Base-by-base conservation (phyloP, 2,888 invertebrate species). In the Hermaeophaga mercurialis region DNA sequence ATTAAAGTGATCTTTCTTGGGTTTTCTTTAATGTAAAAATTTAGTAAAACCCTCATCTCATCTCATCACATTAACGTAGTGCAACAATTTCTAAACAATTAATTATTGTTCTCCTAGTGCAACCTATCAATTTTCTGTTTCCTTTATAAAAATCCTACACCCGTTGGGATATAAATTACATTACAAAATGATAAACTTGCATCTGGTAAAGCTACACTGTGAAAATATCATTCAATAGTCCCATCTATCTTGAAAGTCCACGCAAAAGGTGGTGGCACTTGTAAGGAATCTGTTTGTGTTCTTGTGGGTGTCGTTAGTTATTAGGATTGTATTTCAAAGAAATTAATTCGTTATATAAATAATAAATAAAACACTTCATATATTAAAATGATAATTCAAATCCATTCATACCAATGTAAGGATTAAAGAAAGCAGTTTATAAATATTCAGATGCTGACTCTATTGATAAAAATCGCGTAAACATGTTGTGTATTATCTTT, bases 71-170 rank as follows among this genome's bases (percentile, higher is more conserved):
- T n/a, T n/a, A n/a, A n/a, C n/a, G n/a, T n/a, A n/a, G n/a, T n/a
- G 22, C 22, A 11, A 39, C 11, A 39, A 39, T 39, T 39, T 39
- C 39, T 18, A 11, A 39, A 39, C 39, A 19, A 39, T 39, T 39
- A 39, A 39, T 39, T 39, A 17, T 17, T 15, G 2, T 39, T 39
- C 39, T 14, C 17, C 18, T 8, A 39, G 11, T 17, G 17, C 1
- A 39, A 19, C 39, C 39, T 39, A 39, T 39, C 39, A 39, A 39
- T 39, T 39, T 39, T 17, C 39, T 39, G 17, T 39, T 39, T 17
- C 17, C 17, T 39, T 39, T 17, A 18, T 17, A 18, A 18, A 18
- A 39, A 39, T 18, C 5, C 7, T 2, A 39, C 9, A 39, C 39
- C 39, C 18, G 18, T 18, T 17, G 39, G 1, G 39, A 39, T 39